phyloP scores from a whole-genome alignment of 2,797 vertebrate genomes.

The Etheostoma perlongum region DNA sequence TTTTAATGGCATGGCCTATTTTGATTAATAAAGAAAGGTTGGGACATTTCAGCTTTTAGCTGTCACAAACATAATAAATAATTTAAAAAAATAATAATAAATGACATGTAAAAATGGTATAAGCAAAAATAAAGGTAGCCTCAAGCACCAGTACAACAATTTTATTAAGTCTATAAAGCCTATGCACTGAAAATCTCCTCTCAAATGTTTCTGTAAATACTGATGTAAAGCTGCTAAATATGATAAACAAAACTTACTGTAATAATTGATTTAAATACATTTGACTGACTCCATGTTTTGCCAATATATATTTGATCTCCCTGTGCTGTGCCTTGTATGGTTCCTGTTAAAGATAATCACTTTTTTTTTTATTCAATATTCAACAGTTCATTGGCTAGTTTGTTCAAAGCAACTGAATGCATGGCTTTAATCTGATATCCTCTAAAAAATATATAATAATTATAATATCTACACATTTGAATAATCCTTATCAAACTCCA shows the following conservation, averaged over 20 bases:
- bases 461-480: conserved; percentile 1
- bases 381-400: background rate
- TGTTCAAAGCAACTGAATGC: background rate
- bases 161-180: conserved; percentile 7
- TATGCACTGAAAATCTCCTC: conserved; percentile 35
- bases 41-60: background rate
- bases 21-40: background rate
- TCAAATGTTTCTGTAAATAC: conserved; percentile 28
- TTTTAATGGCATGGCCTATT: conserved; percentile 9
- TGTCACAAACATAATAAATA: conserved; percentile 3
- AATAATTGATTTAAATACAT: conserved; percentile 7
- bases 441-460: background rate
- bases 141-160: background rate
- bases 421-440: conserved; percentile 19
- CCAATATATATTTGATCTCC: background rate
- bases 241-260: conserved; percentile 37
- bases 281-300: conserved; percentile 3
- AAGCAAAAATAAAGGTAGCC: background rate
- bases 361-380: conserved; percentile 20
- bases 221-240: conserved; percentile 20
- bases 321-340: conserved; percentile 43
- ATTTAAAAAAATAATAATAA: background rate
- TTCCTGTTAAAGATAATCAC: conserved; percentile 1
- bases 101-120: background rate
- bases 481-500: conserved; percentile 3